Base-by-base conservation (phyloP, 2,888 invertebrate genomes). In the Octodonta nipae region DNA sequence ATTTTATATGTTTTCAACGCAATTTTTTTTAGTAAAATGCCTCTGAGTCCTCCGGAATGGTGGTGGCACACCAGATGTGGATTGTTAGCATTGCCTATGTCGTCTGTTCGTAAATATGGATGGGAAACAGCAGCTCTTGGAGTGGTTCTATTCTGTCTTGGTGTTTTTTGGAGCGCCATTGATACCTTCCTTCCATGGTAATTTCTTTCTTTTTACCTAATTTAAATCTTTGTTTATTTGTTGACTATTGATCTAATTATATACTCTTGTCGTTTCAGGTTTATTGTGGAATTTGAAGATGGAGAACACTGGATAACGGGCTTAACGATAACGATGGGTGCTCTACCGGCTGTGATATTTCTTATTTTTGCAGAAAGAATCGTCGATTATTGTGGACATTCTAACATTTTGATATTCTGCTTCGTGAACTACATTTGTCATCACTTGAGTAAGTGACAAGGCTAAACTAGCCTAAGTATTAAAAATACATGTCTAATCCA, bases 31-130 rank as follows among this genome's bases (percentile, higher is more conserved):
- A 74, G 73, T 3, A 68, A 69, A 43, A 83, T 83, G 78, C 83
- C 83, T 1, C 59, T 84, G 6, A 79, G 80, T 47, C 80, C 83
- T 1, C 82, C 83, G 1, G 84, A 84, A 59, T 83, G 84, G 83
- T 84, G 82, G 82, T 84, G 83, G 83, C 82, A 83, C 51, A 83
- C 83, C 2, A 69, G 78, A 48, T 78, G 78, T 6, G 83, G 82
- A 22, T 73, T 78, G 61, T 52, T 83, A 34, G 76, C 83, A 6
- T 65, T 82, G 53, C 83, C 83, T n/a, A 78, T 83, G 80, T 82
- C 75, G 41, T 71, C 78, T 4, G 75, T 82, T 29, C 69, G 80
- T 17, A 73, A 78, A 30, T 83, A 82, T 54, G 75, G 78, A 17
- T 73, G 77, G 4, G 84, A 85, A 61, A 80, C 75, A 5, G 71